Base-by-base conservation (phyloP, 2,797 vertebrate genomes). In the Adrianichthys oophorus region DNA sequence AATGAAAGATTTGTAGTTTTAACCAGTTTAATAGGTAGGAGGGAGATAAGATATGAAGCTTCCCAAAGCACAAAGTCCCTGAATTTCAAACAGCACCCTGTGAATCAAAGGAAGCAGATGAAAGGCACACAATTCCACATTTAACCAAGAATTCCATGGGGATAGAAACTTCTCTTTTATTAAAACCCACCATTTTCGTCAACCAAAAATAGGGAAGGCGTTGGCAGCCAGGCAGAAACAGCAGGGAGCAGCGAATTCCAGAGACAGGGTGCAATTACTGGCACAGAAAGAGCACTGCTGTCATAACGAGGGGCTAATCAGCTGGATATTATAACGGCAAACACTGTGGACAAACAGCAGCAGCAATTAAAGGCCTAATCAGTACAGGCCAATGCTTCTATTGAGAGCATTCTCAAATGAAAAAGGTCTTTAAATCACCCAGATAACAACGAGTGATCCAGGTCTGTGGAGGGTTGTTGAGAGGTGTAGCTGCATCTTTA, bases 41-140 rank as follows among this genome's bases (percentile, higher is more conserved):
- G 51, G 29, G 62, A 40, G 53, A 54, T 56, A 63, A 64, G 60
- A 72, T 72, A 73, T 45, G 53, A 51, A 3, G 7, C 52, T 78
- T 74, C 68, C 76, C 78, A 75, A 78, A 77, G 73, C 72, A 64
- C 52, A 48, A 41, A 80, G 74, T 68, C 59, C 49, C 60, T 56
- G 62, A 54, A 84, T 80, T 80, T 84, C 56, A 67, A 76, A 78
- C 46, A 47, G 64, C 21, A 0, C 62, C 18, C 43, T 57, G 44
- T 51, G 54, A 86, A 79, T 87, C 84, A 88, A 87, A 87, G 76
- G 72, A 60, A 80, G 55, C 59, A 66, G 81, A 88, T 90, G 66
- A 89, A 88, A 89, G 84, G 59, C 68, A 62, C 42, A 60, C 72
- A 70, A 78, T 76, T 87, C 78, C 70, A 85, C 83, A 88, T 88